Percentiles rank a stretch among this genome's conserved stretches.
Conservation (phyloP, 92 coral and sea anemone genomes). For the Siderastrea radians region DNA sequence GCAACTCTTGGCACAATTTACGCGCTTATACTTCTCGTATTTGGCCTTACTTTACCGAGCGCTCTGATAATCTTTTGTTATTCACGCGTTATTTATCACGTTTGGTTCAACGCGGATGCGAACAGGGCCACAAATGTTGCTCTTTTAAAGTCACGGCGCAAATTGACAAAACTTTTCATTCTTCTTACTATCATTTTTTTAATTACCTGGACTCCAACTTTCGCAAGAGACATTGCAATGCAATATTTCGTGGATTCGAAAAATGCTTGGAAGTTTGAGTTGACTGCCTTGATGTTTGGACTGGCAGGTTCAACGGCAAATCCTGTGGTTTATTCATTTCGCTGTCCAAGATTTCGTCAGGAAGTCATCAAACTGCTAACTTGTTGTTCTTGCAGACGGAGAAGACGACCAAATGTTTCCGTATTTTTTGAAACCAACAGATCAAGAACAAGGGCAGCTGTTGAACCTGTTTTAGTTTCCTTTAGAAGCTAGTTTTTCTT, state of each 20-base stretch:
- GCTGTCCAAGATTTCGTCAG: constrained; percentile 32
- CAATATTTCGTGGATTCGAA: neutral
- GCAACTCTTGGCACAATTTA: neutral
- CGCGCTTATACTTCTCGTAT: neutral
- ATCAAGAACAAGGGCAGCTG: neutral
- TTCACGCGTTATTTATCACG: constrained; percentile 23
- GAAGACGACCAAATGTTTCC: neutral
- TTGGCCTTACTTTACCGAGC: constrained; percentile 36
- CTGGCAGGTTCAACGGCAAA: constrained; percentile 26
- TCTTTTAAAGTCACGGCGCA: constrained; percentile 56
- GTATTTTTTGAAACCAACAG: neutral
- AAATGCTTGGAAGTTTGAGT: neutral
- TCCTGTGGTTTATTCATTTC: constrained; percentile 38
- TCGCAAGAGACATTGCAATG: neutral
- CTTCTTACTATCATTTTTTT: constrained; percentile 36
- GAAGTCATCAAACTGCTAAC: neutral
- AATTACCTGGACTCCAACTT: constrained; percentile 55
- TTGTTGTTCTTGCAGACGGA: neutral
- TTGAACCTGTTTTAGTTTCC: neutral
- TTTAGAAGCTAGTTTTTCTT: no score
- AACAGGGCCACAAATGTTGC: constrained; percentile 39
- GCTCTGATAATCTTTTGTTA: constrained; percentile 23
- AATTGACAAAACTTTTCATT: constrained; percentile 61
- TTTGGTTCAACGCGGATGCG: constrained; percentile 43
- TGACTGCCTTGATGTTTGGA: constrained; percentile 4